A percentile compares a stretch with the other conserved stretches of the same genome.
These are phyloP conservation scores for Notamacropus eugenii DNA, from an alignment of 2,797 vertebrate genomes.

Conservation along the genomic window DNA sequence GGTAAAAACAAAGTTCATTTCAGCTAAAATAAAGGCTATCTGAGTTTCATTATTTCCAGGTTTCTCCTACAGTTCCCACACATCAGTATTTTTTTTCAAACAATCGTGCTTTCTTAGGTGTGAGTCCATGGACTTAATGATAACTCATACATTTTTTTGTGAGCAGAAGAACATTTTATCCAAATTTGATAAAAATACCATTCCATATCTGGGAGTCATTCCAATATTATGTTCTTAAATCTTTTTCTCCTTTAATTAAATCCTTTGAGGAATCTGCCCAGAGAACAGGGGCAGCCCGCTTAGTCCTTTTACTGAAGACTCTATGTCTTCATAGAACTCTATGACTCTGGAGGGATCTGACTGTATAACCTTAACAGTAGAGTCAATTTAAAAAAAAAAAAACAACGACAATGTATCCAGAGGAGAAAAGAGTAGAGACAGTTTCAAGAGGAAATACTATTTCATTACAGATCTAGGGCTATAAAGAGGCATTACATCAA, in stretches of 20 bases:
- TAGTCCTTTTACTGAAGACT: not conserved
- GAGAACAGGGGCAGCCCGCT: not conserved
- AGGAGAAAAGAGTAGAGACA: not conserved
- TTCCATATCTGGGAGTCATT: not conserved
- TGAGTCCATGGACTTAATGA: not conserved
- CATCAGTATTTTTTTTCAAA: not conserved
- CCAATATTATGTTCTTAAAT: not conserved
- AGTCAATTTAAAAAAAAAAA: not conserved
- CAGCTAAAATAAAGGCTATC: not conserved
- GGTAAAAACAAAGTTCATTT: not conserved
- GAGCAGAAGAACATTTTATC: not conserved
- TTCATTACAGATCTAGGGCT: not conserved
- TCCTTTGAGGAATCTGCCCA: not conserved
- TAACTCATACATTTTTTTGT: no score
- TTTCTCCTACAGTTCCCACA: not conserved
- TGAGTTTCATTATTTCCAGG: not conserved
- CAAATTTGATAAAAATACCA: not conserved
- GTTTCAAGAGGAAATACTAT: not conserved
- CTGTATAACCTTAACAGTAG: not conserved
- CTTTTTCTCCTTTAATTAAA: slow-evolving; percentile 57
- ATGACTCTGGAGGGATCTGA: slow-evolving; percentile 37
- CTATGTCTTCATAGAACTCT: not conserved
- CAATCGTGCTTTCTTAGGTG: not conserved
- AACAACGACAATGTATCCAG: no score
- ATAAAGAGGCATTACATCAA: not conserved